Evolutionary conservation across 2,113 vertebrate genomes (phyloP).

Genomic region (Eonycteris spelaea): DNA sequence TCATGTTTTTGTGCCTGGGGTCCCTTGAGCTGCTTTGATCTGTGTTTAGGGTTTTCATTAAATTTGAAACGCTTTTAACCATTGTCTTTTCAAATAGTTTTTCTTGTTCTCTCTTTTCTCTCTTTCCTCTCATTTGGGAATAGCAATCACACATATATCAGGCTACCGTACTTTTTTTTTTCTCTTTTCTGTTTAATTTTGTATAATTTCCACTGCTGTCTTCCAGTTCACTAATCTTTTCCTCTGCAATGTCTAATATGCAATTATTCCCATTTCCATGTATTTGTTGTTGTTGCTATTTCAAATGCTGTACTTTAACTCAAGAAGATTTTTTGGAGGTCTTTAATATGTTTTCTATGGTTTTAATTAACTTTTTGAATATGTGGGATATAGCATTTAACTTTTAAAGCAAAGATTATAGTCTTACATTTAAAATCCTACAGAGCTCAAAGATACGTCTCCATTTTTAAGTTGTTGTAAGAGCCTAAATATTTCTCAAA

Average conservation of each 20-base stretch:
- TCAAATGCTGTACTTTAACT: not conserved
- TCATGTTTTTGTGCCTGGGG: not conserved
- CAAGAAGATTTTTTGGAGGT: not conserved
- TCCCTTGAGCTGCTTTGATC: not conserved
- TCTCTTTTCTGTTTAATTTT: not conserved
- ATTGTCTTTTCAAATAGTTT: not conserved
- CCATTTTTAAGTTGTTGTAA: not conserved
- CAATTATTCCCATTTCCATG: not conserved
- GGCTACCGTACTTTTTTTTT: too few species aligned
- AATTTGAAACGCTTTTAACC: not conserved
- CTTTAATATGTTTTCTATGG: not conserved
- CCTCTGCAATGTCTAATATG: not conserved
- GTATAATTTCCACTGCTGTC: not conserved
- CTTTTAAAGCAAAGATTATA: not conserved
- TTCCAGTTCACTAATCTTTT: not conserved
- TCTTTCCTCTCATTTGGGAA: not conserved
- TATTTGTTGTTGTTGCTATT: not conserved
- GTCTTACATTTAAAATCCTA: not conserved
- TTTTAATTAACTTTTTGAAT: not conserved
- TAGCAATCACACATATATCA: not conserved
- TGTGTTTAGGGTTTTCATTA: not conserved
- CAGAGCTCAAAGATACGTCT: not conserved
- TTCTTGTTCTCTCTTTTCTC: not conserved
- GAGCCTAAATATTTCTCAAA: not conserved
- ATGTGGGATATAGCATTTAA: not conserved